phyloP scores from a whole-genome alignment of 2,113 vertebrate species.

The Galeopterus variegatus region DNA sequence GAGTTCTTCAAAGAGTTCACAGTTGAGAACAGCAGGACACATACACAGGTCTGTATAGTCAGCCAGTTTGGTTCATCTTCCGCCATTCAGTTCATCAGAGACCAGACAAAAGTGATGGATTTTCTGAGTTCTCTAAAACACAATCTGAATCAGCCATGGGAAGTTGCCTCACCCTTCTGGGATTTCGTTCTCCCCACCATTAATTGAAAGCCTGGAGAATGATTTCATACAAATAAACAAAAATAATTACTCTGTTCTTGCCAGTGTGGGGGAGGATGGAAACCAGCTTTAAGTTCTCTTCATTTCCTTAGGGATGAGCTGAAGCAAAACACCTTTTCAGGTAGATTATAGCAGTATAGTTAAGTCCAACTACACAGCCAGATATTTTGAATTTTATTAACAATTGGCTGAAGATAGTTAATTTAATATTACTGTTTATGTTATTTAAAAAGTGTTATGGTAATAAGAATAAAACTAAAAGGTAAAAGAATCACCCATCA shows the following conservation, averaged over 20 bases:
- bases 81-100: neutral
- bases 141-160: neutral
- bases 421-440: neutral
- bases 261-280: neutral
- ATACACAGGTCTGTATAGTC: neutral
- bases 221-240: neutral
- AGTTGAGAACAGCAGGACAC: neutral
- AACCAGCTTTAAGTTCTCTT: neutral
- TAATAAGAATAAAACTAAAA: neutral
- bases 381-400: neutral
- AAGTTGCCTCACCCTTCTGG: neutral
- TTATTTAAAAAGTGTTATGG: neutral
- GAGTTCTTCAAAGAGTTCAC: neutral
- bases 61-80: neutral
- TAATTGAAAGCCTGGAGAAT: neutral
- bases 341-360: neutral
- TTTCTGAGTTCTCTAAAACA: neutral
- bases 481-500: neutral
- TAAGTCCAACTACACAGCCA: neutral
- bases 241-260: neutral
- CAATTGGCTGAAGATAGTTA: neutral
- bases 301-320: neutral
- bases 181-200: neutral
- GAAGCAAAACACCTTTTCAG: neutral
- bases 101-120: neutral